These are phyloP conservation scores for Istiophorus platypterus DNA, from an alignment of 2,113 vertebrate species.

Conservation along the genomic window DNA sequence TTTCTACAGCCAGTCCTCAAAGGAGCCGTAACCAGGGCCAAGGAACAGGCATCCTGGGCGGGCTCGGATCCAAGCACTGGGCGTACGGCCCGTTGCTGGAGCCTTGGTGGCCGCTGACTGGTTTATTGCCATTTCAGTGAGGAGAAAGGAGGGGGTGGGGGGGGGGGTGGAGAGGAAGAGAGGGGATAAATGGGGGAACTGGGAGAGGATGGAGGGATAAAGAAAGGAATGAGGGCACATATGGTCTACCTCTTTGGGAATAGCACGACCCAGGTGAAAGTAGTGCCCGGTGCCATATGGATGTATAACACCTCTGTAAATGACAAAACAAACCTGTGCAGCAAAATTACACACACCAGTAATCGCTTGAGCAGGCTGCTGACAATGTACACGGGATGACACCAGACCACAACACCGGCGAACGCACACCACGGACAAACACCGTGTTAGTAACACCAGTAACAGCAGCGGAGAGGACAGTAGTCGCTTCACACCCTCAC, in stretches of 20 bases:
- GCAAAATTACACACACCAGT: slow-evolving; percentile 14
- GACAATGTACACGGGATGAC: slow-evolving; percentile 27
- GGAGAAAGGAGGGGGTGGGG: slow-evolving; percentile 4
- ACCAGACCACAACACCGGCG: slow-evolving; percentile 15
- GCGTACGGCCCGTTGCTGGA: slow-evolving; percentile 58
- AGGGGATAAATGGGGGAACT: not conserved
- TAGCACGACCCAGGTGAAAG: not conserved
- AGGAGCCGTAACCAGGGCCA: slow-evolving; percentile 55
- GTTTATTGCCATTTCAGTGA: slow-evolving; percentile 55
- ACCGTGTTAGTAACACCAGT: slow-evolving; percentile 1
- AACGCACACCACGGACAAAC: slow-evolving; percentile 2
- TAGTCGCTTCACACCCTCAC: slow-evolving; percentile 14
- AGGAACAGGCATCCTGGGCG: slow-evolving; percentile 62
- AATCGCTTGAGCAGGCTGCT: slow-evolving; percentile 42
- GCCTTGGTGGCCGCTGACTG: slow-evolving; percentile 61
- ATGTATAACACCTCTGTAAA: not conserved
- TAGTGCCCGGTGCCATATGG: not conserved
- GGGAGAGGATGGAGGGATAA: slow-evolving; percentile 11
- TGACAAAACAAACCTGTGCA: not conserved
- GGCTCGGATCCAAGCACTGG: slow-evolving; percentile 67
- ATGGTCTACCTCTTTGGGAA: not conserved
- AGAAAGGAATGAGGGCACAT: slow-evolving; percentile 10
- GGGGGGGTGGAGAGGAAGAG: not conserved
- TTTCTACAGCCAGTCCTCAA: slow-evolving; percentile 54
- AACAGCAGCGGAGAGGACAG: not conserved